Base-by-base conservation (phyloP, 2,113 vertebrate species). In the Eptesicus fuscus region DNA sequence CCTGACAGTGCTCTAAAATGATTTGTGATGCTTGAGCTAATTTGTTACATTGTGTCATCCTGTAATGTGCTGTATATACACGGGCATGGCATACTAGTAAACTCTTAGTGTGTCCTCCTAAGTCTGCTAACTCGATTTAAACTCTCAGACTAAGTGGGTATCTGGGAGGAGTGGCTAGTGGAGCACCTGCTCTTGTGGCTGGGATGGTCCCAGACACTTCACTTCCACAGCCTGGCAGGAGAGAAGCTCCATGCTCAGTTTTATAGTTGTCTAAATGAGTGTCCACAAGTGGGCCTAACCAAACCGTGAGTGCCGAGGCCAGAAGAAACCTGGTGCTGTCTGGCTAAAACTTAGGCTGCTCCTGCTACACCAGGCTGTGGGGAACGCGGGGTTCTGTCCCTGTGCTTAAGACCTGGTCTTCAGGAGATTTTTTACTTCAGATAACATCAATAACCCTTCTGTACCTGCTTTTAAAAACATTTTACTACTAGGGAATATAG, bases 61-160 rank as follows among this genome's bases (percentile, higher is more conserved):
- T 12, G 37, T 35, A 4, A n/a, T 5, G 0, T 20, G 4, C 56
- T 69, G 0, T 13, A 1, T 7, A 1, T 9, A 2, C 12, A 28
- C 12, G 1, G 5, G 25, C 8, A 1, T 5, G 2, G 8, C 20
- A 0, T 30, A 22, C 53, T 22, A 8, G 53, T 22, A 20, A 20
- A 6, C 11, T n/a, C 28, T 22, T 8, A 40, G 44, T 16, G 47
- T 13, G 22, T 4, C 22, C 73, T 44, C 25, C 32, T 0, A 0
- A 4, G 0, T 67, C 59, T 56, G 47, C 40, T 5, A 9, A 9
- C 59, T 16, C 30, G 78, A 20, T 37, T 32, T 30, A 65, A 44
- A n/a, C 47, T 40, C 53, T n/a, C 2, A 1, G 42, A 23, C 32
- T 3, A 49, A 82, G 78, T 63, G n/a, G 56, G 35, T 0, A 0